A percentile compares a stretch with the other conserved stretches of the same genome.
Conservation (phyloP, 2,797 vertebrate genomes). For the Xenopus petersii region DNA sequence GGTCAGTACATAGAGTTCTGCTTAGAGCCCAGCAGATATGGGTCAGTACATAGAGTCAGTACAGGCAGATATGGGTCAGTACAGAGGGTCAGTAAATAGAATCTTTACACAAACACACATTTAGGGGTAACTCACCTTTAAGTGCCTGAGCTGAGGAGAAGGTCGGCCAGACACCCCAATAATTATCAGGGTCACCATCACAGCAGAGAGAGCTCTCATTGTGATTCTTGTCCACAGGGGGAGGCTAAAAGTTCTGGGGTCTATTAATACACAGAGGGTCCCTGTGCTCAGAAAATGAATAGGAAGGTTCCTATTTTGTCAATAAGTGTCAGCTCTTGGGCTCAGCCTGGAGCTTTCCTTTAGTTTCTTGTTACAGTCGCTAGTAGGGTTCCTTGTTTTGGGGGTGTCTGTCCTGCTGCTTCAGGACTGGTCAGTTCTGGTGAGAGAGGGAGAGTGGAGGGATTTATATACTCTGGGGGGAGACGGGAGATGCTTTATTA, state of each 20-base stretch:
- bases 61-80: too few species aligned
- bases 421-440: constrained; percentile 41
- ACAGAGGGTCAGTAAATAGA: too few species aligned
- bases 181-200: constrained; percentile 16
- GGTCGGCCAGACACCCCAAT: constrained; percentile 14
- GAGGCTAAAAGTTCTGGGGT: not conserved
- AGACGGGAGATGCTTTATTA: constrained; percentile 1
- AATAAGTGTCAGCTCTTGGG: not conserved
- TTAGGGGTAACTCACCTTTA: constrained; percentile 20
- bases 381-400: not conserved
- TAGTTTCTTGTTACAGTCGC: not conserved
- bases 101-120: too few species aligned
- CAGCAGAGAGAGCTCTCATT: constrained; percentile 2
- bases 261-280: too few species aligned
- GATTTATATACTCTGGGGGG: constrained; percentile 6
- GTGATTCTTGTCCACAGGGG: not conserved
- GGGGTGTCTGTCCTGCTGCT: constrained; percentile 27
- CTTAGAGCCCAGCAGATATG: too few species aligned
- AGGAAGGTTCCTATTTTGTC: not conserved
- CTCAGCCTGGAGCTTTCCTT: not conserved
- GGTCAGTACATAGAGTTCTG: too few species aligned
- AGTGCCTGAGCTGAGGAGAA: constrained; percentile 9
- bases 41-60: too few species aligned
- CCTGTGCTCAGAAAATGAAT: not conserved
- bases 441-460: not conserved